These are phyloP conservation scores for Linnaemya vulpina DNA, from an alignment of 2,888 invertebrate species.

Conservation along the genomic window DNA sequence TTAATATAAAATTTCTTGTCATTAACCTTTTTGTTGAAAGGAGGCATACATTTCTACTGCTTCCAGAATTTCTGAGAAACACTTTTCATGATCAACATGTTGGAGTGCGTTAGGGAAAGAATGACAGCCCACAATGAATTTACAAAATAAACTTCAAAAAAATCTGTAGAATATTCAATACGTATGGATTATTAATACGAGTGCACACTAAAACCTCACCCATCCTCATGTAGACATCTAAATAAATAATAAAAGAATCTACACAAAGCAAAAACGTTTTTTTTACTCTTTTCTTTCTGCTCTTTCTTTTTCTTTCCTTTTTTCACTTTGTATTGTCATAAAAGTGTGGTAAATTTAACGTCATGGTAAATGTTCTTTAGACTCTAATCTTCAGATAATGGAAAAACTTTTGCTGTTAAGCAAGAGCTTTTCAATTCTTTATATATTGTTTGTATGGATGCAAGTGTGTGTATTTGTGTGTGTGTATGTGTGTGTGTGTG, in stretches of 20 bases:
- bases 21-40: too few relatives aligned
- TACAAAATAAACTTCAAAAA: background rate
- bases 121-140: background rate
- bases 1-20: too few relatives aligned
- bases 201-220: background rate
- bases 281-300: slow-evolving; percentile 73
- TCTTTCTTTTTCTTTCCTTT: slow-evolving; percentile 17
- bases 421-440: slow-evolving; percentile 75
- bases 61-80: background rate
- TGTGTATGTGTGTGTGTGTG: background rate
- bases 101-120: background rate
- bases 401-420: slow-evolving; percentile 81
- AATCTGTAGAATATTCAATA: too few relatives aligned
- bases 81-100: background rate
- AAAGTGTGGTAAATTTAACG: slow-evolving; percentile 78
- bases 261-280: slow-evolving; percentile 70
- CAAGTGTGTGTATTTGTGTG: background rate
- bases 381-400: slow-evolving; percentile 81
- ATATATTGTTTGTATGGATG: too few relatives aligned
- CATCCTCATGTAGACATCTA: slow-evolving; percentile 22
- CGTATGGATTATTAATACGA: too few relatives aligned
- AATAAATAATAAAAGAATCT: slow-evolving; percentile 22
- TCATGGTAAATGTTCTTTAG: slow-evolving; percentile 78
- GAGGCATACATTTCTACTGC: background rate
- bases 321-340: slow-evolving; percentile 76